phyloP scores from a whole-genome alignment of 2,113 vertebrate species.

The Mesoclemmys tuberculata region DNA sequence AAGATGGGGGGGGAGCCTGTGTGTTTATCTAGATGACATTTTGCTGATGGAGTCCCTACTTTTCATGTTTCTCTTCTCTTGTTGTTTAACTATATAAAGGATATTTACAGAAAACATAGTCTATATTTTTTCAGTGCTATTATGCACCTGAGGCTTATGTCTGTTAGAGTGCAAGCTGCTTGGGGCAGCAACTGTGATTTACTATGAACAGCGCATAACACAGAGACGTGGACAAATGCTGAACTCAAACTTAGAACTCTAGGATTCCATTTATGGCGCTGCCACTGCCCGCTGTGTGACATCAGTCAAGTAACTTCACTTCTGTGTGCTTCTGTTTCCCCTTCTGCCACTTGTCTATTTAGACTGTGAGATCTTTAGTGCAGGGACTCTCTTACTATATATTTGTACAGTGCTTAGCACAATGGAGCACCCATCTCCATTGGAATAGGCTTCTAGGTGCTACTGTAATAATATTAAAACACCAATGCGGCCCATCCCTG shows the following conservation, averaged over 20 bases:
- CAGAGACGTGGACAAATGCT: background rate
- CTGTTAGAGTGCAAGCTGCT: background rate
- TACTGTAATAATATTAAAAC: background rate
- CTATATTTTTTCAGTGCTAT: background rate
- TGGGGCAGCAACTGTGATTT: background rate
- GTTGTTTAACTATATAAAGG: background rate
- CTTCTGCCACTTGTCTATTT: background rate
- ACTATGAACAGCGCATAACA: background rate
- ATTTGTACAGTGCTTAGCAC: background rate
- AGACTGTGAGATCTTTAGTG: background rate
- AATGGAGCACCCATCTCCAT: rapidly evolving
- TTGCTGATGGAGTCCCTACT: background rate
- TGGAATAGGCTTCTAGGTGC: rapidly evolving
- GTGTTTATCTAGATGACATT: background rate
- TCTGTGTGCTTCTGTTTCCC: background rate
- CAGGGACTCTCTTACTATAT: background rate
- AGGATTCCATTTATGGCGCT: background rate
- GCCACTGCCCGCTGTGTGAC: background rate
- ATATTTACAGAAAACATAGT: background rate
- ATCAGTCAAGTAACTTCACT: background rate
- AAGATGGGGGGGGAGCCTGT: background rate
- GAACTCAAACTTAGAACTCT: background rate
- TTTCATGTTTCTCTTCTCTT: background rate
- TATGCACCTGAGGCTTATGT: background rate
- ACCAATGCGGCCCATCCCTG: background rate